These are phyloP conservation scores for Etheostoma perlongum DNA, from an alignment of 2,797 vertebrate genomes.

Conservation along the genomic window DNA sequence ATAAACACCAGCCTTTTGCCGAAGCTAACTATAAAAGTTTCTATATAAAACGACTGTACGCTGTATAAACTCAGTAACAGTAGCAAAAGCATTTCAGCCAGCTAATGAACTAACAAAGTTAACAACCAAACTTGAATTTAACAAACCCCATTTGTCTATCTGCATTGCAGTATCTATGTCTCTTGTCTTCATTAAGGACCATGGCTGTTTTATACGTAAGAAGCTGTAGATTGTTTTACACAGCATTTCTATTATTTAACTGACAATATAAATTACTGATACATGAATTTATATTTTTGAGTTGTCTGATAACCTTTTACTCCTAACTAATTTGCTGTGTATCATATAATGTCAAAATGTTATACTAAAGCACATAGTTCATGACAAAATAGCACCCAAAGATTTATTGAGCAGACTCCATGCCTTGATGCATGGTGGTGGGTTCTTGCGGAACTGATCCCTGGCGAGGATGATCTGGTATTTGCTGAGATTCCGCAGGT, in stretches of 20 bases:
- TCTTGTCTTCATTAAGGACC: too few relatives aligned
- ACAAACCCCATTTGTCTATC: too few relatives aligned
- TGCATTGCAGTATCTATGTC: too few relatives aligned
- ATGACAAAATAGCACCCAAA: neutral
- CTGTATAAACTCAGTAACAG: too few relatives aligned
- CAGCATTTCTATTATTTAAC: neutral
- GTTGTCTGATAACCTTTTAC: neutral
- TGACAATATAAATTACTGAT: neutral
- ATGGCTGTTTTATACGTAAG: too few relatives aligned
- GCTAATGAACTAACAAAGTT: too few relatives aligned
- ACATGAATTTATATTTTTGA: neutral
- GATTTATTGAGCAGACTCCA: neutral
- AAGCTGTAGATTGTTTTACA: neutral
- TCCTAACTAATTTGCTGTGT: neutral
- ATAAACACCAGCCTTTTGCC: too few relatives aligned
- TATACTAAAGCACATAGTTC: neutral
- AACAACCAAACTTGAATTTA: too few relatives aligned
- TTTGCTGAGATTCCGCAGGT: constrained; percentile 90
- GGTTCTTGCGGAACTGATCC: constrained; percentile 95
- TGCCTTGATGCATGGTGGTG: constrained; percentile 83
- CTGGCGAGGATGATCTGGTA: constrained; percentile 95
- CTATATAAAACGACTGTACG: too few relatives aligned
- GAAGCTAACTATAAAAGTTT: too few relatives aligned
- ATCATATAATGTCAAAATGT: neutral
- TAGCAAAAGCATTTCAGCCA: too few relatives aligned